These are phyloP conservation scores for Nerophis lumbriciformis DNA, from an alignment of 2,113 vertebrate species.

Conservation along the genomic window DNA sequence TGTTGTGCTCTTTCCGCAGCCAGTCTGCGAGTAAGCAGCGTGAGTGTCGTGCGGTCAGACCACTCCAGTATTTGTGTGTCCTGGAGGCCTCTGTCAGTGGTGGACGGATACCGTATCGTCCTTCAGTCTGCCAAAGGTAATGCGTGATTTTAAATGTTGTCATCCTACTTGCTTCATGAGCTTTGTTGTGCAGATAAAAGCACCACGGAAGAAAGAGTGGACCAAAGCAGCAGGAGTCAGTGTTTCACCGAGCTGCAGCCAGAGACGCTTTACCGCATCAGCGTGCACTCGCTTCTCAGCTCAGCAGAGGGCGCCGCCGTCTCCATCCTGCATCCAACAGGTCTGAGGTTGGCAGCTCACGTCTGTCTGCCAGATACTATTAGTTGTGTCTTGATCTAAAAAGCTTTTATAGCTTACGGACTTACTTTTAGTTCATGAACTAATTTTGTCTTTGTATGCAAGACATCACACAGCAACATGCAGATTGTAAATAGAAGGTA, in stretches of 20 bases:
- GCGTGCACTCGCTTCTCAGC: slow-evolving; percentile 65
- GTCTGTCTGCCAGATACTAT: background rate
- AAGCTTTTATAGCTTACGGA: too few species aligned
- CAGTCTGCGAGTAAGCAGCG: slow-evolving; percentile 72
- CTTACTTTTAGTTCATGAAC: too few species aligned
- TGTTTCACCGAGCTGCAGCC: slow-evolving; percentile 70
- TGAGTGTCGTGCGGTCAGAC: slow-evolving; percentile 69
- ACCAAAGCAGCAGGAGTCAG: slow-evolving; percentile 62
- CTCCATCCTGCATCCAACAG: slow-evolving; percentile 77
- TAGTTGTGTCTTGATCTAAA: too few species aligned
- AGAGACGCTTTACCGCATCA: slow-evolving; percentile 71
- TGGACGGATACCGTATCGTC: slow-evolving; percentile 65
- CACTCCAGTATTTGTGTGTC: slow-evolving; percentile 74
- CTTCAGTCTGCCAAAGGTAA: slow-evolving; percentile 67
- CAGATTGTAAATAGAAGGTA: too few species aligned
- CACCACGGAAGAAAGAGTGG: slow-evolving; percentile 52
- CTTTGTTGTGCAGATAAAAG: slow-evolving; percentile 55
- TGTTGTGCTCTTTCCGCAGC: slow-evolving; percentile 41
- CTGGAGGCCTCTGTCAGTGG: slow-evolving; percentile 65
- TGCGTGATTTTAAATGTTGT: too few species aligned
- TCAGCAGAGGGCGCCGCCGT: slow-evolving; percentile 70
- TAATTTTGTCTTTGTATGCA: too few species aligned
- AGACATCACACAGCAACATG: too few species aligned
- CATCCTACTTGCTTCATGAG: slow-evolving; percentile 10
- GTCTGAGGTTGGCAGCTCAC: slow-evolving; percentile 30